Conservation (phyloP, 92 coral and sea anemone species). For the Meandrina meandrites region DNA sequence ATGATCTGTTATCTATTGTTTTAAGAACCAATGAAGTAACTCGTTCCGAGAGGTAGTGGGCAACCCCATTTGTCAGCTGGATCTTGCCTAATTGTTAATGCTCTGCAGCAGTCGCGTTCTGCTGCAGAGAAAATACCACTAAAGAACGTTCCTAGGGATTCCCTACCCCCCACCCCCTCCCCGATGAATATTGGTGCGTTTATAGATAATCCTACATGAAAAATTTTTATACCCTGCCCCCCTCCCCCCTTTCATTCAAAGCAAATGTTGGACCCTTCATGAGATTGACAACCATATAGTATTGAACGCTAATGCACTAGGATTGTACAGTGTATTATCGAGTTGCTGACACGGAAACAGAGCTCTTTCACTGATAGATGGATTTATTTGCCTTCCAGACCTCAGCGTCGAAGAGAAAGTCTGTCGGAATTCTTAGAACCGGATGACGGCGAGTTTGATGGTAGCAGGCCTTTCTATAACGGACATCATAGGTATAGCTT, state of each 20-base stretch:
- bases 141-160: too few relatives aligned
- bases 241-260: background rate
- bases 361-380: background rate
- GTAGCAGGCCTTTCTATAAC: slow-evolving; percentile 81
- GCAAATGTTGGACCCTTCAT: background rate
- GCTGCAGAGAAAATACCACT: too few relatives aligned
- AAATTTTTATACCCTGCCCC: background rate
- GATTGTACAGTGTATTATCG: background rate
- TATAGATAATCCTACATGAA: too few relatives aligned
- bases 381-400: slow-evolving; percentile 40
- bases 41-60: too few relatives aligned
- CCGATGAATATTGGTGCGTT: background rate
- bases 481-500: slow-evolving; percentile 81
- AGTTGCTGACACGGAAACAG: background rate
- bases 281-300: background rate
- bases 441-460: slow-evolving; percentile 82
- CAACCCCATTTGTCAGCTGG: too few relatives aligned
- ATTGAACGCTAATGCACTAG: background rate
- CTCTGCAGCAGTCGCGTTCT: too few relatives aligned
- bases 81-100: too few relatives aligned
- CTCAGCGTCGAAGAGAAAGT: slow-evolving; percentile 82
- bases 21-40: too few relatives aligned
- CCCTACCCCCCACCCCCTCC: too few relatives aligned
- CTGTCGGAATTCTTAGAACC: slow-evolving; percentile 95
- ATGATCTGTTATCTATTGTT: too few relatives aligned